Evolutionary conservation across 2,113 vertebrate genomes (phyloP).

Genomic region (Prinia subflava): DNA sequence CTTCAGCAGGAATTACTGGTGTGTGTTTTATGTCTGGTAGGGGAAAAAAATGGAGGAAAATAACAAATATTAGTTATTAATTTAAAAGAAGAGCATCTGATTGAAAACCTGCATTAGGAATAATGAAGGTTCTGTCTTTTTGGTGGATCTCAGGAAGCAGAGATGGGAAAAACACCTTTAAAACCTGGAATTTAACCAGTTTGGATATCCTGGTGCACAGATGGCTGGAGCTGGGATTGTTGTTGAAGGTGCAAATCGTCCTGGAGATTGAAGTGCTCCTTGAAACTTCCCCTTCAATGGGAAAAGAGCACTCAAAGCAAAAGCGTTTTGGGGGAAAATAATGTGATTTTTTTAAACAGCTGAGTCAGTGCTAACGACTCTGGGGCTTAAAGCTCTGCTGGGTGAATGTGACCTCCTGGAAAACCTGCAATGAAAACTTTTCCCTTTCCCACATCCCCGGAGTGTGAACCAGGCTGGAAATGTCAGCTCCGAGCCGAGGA

Average conservation of each 20-base stretch:
- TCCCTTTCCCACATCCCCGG: neutral
- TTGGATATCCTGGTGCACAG: neutral
- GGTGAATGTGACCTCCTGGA: neutral
- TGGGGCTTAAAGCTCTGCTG: neutral
- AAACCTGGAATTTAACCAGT: neutral
- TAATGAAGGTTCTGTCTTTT: neutral
- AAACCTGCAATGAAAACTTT: neutral
- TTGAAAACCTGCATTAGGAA: neutral
- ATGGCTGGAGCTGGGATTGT: neutral
- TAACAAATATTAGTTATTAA: neutral
- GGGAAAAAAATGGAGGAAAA: neutral
- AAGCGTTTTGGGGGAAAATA: neutral
- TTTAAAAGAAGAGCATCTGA: neutral
- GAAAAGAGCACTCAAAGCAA: neutral
- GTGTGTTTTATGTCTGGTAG: neutral
- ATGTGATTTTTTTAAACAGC: neutral
- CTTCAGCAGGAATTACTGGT: neutral
- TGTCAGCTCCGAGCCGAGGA: neutral
- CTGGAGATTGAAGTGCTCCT: neutral
- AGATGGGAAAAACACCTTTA: neutral
- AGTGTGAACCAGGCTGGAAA: neutral
- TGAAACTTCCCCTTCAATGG: neutral
- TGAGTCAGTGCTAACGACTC: neutral
- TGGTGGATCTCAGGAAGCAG: neutral
- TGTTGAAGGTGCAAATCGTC: neutral